phyloP scores from a whole-genome alignment of 2,113 vertebrate genomes.

The Sylvicapra grimmia region DNA sequence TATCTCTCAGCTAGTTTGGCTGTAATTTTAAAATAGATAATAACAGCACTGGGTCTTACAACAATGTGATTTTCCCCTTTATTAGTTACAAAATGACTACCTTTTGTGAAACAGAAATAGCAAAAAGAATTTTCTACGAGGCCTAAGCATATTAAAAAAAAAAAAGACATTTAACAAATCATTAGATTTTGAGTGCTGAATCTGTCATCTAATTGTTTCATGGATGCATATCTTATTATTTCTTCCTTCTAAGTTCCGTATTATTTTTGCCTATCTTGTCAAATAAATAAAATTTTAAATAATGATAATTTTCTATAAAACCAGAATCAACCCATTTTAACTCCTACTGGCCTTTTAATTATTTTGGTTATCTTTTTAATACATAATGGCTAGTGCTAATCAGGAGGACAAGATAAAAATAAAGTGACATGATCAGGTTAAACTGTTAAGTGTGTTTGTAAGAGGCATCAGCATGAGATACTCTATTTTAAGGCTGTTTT shows the following conservation, averaged over 20 bases:
- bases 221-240: background rate
- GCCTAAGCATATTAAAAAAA: background rate
- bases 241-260: background rate
- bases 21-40: slow-evolving; percentile 61
- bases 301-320: background rate
- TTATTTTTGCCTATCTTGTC: background rate
- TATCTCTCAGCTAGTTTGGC: slow-evolving; percentile 43
- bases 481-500: background rate
- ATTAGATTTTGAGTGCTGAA: background rate
- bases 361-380: background rate
- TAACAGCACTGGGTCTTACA: slow-evolving; percentile 40
- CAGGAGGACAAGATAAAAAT: background rate
- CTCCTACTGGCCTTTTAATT: background rate
- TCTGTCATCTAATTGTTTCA: slow-evolving; percentile 8
- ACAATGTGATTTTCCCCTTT: slow-evolving; percentile 35
- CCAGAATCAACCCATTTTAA: background rate
- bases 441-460: background rate
- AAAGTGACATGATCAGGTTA: background rate
- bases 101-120: slow-evolving; percentile 23
- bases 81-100: slow-evolving; percentile 30
- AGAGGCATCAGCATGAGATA: background rate
- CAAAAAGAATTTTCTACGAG: slow-evolving; percentile 28
- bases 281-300: slow-evolving; percentile 39
- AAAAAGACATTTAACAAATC: slow-evolving; percentile 30
- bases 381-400: background rate